phyloP scores from a whole-genome alignment of 2,113 vertebrate genomes.

The Phoxinus phoxinus region DNA sequence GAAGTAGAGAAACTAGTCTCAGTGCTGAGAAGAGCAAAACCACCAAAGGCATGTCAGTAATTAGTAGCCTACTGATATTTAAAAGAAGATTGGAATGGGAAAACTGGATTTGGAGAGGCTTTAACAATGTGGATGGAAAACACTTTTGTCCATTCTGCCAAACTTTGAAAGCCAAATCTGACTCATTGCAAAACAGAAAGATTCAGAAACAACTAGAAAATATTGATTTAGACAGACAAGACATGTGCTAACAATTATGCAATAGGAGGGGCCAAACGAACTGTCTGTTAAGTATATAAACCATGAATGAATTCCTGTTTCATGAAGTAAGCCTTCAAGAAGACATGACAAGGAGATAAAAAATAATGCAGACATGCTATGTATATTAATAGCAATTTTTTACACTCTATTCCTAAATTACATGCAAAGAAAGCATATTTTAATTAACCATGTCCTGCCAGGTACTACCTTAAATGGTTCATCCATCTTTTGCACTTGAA shows the following conservation, averaged over 20 bases:
- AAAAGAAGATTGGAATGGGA: conserved; percentile 14
- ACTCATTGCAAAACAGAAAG: conserved; percentile 22
- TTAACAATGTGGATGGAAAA: conserved; percentile 11
- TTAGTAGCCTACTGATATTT: neutral
- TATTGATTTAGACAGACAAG: conserved; percentile 60
- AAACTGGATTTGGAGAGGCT: conserved; percentile 8
- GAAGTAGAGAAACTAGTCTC: neutral
- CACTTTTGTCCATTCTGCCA: conserved; percentile 11
- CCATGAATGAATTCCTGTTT: conserved; percentile 66
- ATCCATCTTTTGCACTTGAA: neutral
- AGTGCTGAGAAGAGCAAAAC: conserved; percentile 15
- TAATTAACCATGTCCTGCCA: conserved; percentile 54
- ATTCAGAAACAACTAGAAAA: conserved; percentile 33
- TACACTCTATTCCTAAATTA: conserved; percentile 54
- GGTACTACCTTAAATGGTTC: neutral
- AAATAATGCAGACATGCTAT: conserved; percentile 35
- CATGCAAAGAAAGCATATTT: conserved; percentile 60
- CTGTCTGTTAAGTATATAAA: conserved; percentile 65
- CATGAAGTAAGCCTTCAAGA: conserved; percentile 58
- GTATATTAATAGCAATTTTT: conserved; percentile 56
- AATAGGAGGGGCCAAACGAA: conserved; percentile 63
- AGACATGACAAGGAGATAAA: conserved; percentile 21
- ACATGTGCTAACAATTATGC: conserved; percentile 70
- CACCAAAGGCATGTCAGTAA: conserved; percentile 25
- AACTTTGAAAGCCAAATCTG: conserved; percentile 15